A percentile compares a stretch with the other conserved stretches of the same genome.
These are phyloP conservation scores for Danio jaintianensis DNA, from an alignment of 2,797 vertebrate genomes.

Conservation along the genomic window DNA sequence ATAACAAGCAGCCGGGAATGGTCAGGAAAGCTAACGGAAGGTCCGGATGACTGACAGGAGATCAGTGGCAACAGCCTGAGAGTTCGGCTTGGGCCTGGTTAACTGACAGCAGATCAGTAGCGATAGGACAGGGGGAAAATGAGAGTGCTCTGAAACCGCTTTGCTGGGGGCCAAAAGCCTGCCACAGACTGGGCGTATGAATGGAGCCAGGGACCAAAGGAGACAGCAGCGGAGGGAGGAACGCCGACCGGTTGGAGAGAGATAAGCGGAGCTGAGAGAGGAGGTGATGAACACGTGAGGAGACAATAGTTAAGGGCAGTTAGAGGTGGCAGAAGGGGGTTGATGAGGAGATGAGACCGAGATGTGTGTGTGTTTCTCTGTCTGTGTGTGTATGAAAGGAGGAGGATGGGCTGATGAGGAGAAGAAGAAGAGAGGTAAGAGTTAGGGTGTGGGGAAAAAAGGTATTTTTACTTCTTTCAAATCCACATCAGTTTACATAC, in stretches of 20 bases:
- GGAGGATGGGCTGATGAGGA: constrained; percentile 21
- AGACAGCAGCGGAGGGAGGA: constrained; percentile 33
- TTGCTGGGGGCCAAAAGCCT: constrained; percentile 39
- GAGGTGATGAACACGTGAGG: constrained; percentile 28
- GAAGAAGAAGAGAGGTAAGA: not conserved
- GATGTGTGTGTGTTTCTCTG: not conserved
- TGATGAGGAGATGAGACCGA: constrained; percentile 14
- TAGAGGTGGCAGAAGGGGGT: constrained; percentile 25
- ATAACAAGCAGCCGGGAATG: constrained; percentile 47
- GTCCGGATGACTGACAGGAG: constrained; percentile 47
- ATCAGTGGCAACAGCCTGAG: constrained; percentile 38
- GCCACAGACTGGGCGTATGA: constrained; percentile 16
- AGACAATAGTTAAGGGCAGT: constrained; percentile 44
- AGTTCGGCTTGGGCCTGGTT: constrained; percentile 19
- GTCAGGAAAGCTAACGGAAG: constrained; percentile 34
- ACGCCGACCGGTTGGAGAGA: constrained; percentile 36
- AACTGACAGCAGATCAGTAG: constrained; percentile 53
- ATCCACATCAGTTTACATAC: constrained; percentile 42
- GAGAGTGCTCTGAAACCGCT: constrained; percentile 32
- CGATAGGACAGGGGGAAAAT: constrained; percentile 48
- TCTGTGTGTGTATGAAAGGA: not conserved
- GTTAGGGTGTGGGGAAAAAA: not conserved
- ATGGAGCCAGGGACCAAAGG: constrained; percentile 7
- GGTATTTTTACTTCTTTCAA: constrained; percentile 22
- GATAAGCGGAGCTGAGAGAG: constrained; percentile 50